Conservation (phyloP, 2,113 vertebrate species). For the Steatornis caripensis region DNA sequence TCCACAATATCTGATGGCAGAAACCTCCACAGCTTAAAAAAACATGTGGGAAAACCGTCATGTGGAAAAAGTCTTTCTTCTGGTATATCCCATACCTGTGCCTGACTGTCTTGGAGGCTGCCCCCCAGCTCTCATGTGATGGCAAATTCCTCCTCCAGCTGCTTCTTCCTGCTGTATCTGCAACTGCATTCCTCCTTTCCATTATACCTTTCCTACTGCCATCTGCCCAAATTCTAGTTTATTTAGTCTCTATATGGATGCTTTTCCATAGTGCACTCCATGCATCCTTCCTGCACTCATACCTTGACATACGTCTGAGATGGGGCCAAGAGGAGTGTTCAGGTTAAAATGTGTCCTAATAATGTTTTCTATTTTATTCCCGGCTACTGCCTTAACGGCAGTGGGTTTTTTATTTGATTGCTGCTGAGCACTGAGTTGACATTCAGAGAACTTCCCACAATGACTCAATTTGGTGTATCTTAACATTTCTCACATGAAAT, state of each 20-base stretch:
- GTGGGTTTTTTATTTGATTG: not conserved
- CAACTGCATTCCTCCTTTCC: not conserved
- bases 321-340: not conserved
- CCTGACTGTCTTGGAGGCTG: not conserved
- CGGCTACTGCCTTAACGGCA: not conserved
- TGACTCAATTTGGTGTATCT: not conserved
- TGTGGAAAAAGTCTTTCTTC: not conserved
- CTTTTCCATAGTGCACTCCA: fast-evolving
- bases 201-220: not conserved
- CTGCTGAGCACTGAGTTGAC: not conserved
- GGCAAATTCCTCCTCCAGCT: not conserved
- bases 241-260: not conserved
- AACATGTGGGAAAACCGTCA: fast-evolving
- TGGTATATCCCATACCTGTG: not conserved
- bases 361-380: not conserved
- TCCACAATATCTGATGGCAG: not conserved
- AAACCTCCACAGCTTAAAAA: not conserved
- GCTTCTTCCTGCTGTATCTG: not conserved
- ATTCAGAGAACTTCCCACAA: not conserved
- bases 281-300: not conserved
- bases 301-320: not conserved
- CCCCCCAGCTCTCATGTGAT: not conserved
- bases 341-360: not conserved
- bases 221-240: not conserved
- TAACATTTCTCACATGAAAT: not conserved